These are phyloP conservation scores for Gryllus bimaculatus DNA, from an alignment of 1,140 invertebrate genomes.

Conservation along the genomic window DNA sequence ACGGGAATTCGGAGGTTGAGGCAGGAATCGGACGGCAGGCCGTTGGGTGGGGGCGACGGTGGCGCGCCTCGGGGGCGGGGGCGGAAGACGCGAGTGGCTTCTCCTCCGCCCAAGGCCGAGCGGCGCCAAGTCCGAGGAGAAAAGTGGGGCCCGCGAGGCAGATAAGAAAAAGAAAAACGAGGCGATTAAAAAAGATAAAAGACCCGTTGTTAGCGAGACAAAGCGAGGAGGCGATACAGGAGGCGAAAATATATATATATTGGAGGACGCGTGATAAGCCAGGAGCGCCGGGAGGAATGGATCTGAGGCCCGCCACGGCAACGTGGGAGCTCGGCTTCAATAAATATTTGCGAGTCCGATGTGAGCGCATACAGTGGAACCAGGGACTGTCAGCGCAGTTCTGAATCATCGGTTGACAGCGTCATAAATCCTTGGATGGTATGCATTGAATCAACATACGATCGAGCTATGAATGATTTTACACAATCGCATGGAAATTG, in stretches of 20 bases:
- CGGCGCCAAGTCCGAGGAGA: conserved; percentile 37
- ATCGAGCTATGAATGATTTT: too few relatives aligned
- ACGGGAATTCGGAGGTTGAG: too few relatives aligned
- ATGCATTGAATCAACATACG: too few relatives aligned
- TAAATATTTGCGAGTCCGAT: not conserved
- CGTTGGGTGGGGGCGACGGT: too few relatives aligned
- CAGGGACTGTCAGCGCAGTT: not conserved
- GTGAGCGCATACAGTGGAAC: not conserved
- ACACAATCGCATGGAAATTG: too few relatives aligned
- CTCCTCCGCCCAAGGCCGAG: too few relatives aligned
- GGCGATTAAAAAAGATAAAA: conserved; percentile 10
- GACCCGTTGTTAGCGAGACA: not conserved
- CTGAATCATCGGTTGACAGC: not conserved
- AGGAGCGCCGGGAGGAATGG: not conserved
- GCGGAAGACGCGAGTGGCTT: too few relatives aligned
- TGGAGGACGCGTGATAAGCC: not conserved
- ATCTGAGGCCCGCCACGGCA: not conserved
- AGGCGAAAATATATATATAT: conserved; percentile 1
- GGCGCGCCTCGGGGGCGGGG: too few relatives aligned
- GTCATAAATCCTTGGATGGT: too few relatives aligned
- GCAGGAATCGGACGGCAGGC: too few relatives aligned
- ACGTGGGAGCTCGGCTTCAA: not conserved
- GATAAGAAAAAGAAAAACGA: conserved; percentile 12
- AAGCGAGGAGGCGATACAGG: not conserved
- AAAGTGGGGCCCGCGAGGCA: conserved; percentile 36